phyloP scores from a whole-genome alignment of 2,888 invertebrate species.

The Geotrupes spiniger region DNA sequence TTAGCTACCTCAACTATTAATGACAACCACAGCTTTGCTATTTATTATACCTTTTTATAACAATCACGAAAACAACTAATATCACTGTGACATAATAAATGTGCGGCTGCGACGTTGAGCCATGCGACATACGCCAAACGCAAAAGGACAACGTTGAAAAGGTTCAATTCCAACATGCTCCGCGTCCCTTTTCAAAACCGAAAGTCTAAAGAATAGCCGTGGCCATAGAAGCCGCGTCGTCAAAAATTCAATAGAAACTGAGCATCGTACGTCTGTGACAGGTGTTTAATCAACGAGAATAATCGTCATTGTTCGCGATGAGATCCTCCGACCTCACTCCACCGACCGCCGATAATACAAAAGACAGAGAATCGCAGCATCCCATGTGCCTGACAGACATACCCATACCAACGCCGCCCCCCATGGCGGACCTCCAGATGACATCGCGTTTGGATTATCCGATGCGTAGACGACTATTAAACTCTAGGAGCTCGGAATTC shows the following conservation, averaged over 20 bases:
- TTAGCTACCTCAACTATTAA: too few relatives aligned
- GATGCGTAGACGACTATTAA: conserved; percentile 39
- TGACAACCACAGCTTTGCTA: too few relatives aligned
- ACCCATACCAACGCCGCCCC: conserved; percentile 48
- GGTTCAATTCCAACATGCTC: too few relatives aligned
- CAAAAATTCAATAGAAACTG: conserved; percentile 2
- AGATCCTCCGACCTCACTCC: conserved; percentile 32
- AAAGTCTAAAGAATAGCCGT: too few relatives aligned
- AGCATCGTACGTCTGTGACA: conserved; percentile 19
- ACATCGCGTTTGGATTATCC: conserved; percentile 44
- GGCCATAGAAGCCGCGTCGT: too few relatives aligned
- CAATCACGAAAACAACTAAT: too few relatives aligned
- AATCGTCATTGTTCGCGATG: conserved; percentile 28
- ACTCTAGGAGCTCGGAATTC: conserved; percentile 38
- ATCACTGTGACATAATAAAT: too few relatives aligned
- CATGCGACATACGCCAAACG: too few relatives aligned
- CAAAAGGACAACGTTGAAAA: too few relatives aligned
- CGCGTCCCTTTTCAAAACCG: too few relatives aligned
- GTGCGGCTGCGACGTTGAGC: too few relatives aligned
- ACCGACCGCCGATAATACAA: conserved; percentile 13
- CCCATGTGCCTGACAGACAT: conserved; percentile 38
- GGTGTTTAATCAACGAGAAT: conserved; percentile 28
- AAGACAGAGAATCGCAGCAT: conserved; percentile 19
- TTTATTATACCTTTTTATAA: too few relatives aligned
- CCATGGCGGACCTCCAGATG: conserved; percentile 48